phyloP scores from a whole-genome alignment of 1,140 invertebrate genomes.

The Drosophila dunni region DNA sequence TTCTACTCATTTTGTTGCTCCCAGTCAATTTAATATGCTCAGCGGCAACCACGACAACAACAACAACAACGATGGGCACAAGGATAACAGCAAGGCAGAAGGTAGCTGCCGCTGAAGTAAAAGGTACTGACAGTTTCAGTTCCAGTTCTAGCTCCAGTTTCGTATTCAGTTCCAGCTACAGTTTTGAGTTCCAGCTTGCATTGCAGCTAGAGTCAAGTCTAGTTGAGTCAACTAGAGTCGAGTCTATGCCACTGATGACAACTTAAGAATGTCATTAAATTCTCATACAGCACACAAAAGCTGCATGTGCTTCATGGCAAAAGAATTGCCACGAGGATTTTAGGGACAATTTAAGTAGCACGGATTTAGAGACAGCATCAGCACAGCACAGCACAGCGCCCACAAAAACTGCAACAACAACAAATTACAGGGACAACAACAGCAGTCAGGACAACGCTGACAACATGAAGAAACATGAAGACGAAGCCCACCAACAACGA shows the following conservation, averaged over 20 bases:
- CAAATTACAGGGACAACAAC: slow-evolving; percentile 25
- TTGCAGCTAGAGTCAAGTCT: slow-evolving; percentile 50
- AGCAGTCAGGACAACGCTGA: slow-evolving; percentile 48
- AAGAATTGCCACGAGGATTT: slow-evolving; percentile 83
- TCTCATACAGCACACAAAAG: slow-evolving; percentile 80
- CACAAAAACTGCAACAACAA: slow-evolving; percentile 23
- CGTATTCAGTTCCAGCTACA: slow-evolving; percentile 37
- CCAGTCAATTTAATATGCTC: slow-evolving; percentile 80
- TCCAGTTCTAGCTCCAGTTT: slow-evolving; percentile 45
- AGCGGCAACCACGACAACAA: slow-evolving; percentile 33
- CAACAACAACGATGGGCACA: slow-evolving; percentile 47
- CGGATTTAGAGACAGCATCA: slow-evolving; percentile 77
- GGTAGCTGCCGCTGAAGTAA: slow-evolving; percentile 6
- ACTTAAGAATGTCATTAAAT: slow-evolving; percentile 83
- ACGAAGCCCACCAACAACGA: slow-evolving; percentile 65
- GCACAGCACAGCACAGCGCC: slow-evolving; percentile 1
- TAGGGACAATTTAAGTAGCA: slow-evolving; percentile 83
- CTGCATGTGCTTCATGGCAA: slow-evolving; percentile 81
- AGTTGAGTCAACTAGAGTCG: slow-evolving; percentile 15
- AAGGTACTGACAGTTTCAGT: slow-evolving; percentile 34
- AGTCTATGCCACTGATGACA: slow-evolving; percentile 68
- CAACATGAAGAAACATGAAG: slow-evolving; percentile 70
- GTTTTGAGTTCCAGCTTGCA: slow-evolving; percentile 61
- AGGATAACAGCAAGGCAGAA: slow-evolving; percentile 66
- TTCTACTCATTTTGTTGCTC: slow-evolving; percentile 78